Percentiles rank a stretch among this genome's conserved stretches.
Evolutionary conservation across 2,113 vertebrate species (phyloP).

Genomic region (Chlamydotis undulata): DNA sequence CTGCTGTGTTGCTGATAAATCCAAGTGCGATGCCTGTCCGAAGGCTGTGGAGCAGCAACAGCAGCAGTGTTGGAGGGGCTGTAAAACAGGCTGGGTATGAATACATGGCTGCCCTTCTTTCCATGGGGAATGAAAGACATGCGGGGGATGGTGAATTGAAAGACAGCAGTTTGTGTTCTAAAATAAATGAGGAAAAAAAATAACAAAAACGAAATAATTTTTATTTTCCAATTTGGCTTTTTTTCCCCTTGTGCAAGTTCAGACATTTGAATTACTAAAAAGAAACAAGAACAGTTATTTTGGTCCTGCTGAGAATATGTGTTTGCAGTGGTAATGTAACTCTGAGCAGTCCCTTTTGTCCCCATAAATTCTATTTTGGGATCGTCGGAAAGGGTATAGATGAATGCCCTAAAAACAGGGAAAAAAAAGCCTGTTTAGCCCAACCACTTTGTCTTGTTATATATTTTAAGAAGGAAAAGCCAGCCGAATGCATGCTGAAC

Average conservation of each 20-base stretch:
- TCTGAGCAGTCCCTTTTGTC: neutral
- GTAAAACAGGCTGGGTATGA: neutral
- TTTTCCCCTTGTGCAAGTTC: neutral
- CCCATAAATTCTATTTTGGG: neutral
- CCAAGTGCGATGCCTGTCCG: accelerated
- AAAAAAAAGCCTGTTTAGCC: neutral
- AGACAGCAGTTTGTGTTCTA: neutral
- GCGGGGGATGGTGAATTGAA: neutral
- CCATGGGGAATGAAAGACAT: too few species aligned
- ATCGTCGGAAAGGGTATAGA: neutral
- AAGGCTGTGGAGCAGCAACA: neutral
- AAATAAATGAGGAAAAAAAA: neutral
- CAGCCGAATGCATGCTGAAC: neutral
- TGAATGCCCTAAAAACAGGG: neutral
- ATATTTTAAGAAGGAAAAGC: neutral
- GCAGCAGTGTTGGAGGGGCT: neutral
- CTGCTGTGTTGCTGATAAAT: neutral
- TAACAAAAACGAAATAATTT: neutral
- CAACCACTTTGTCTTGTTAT: neutral
- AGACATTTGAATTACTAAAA: neutral
- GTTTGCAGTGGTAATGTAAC: neutral
- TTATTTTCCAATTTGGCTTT: neutral
- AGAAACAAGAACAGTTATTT: neutral
- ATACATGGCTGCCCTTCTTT: neutral
- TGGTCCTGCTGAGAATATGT: neutral